phyloP scores from a whole-genome alignment of 2,888 invertebrate species.

The Tetramorium bicarinatum region DNA sequence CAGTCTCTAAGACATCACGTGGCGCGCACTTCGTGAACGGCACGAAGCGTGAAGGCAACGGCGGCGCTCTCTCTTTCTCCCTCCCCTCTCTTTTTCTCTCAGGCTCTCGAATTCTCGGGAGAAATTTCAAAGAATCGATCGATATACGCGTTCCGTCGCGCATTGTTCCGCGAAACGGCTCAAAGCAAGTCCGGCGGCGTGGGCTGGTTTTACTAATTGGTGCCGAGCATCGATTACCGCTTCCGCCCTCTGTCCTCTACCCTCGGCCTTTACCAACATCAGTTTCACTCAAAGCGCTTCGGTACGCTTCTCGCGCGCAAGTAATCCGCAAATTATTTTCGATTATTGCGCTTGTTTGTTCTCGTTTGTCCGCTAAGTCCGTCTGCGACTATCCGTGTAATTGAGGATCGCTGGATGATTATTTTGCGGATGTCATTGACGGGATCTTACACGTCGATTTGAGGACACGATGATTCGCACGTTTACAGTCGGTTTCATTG shows the following conservation, averaged over 20 bases:
- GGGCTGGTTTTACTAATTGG: constrained; percentile 83
- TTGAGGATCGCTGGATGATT: neutral
- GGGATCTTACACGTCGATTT: neutral
- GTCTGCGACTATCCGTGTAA: neutral
- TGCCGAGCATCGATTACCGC: constrained; percentile 81
- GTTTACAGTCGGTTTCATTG: constrained; percentile 8
- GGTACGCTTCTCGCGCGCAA: constrained; percentile 30
- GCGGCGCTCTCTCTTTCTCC: neutral
- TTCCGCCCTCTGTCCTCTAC: constrained; percentile 24
- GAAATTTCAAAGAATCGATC: constrained; percentile 79
- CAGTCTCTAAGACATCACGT: neutral
- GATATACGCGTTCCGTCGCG: constrained; percentile 67
- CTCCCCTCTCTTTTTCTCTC: neutral
- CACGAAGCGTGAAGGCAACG: neutral
- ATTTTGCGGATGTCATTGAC: neutral
- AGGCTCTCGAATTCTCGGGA: constrained; percentile 25
- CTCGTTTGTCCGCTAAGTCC: neutral
- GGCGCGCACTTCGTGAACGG: neutral
- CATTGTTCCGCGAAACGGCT: constrained; percentile 81
- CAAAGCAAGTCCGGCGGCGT: constrained; percentile 75
- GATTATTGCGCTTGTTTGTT: neutral
- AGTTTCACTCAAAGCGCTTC: neutral
- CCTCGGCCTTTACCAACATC: constrained; percentile 10
- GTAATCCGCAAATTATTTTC: constrained; percentile 39
- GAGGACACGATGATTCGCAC: neutral